Evolutionary conservation across 30 jellyfish, hydroid and myxozoan genomes (phyloP).

Genomic region (Chrysaora quinquecirrha): DNA sequence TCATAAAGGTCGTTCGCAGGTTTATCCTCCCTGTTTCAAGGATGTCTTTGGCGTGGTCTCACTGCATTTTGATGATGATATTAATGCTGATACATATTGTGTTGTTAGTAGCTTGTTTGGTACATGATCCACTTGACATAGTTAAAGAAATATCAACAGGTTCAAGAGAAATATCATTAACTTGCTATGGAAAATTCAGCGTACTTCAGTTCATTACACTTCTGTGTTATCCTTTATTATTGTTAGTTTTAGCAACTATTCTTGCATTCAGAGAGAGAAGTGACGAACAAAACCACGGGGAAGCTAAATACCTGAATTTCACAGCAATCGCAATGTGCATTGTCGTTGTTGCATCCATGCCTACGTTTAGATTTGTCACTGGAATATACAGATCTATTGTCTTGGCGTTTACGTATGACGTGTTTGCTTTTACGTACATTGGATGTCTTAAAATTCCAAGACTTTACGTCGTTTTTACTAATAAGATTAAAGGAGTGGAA

Average conservation of each 20-base stretch:
- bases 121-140: constrained; percentile 21
- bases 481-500: constrained; percentile 9
- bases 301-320: constrained; percentile 57
- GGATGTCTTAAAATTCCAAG: constrained; percentile 74
- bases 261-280: constrained; percentile 63
- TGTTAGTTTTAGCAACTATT: constrained; percentile 60
- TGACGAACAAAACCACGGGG: constrained; percentile 6
- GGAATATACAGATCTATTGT: constrained; percentile 73
- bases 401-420: constrained; percentile 65
- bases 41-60: constrained; percentile 24
- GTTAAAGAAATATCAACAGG: not conserved
- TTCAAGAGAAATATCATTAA: constrained; percentile 12
- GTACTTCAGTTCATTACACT: constrained; percentile 19
- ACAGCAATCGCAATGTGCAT: constrained; percentile 78
- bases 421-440: constrained; percentile 73
- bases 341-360: constrained; percentile 64
- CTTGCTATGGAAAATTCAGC: constrained; percentile 55
- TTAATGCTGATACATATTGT: constrained; percentile 35
- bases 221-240: constrained; percentile 55
- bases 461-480: constrained; percentile 38
- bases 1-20: constrained; percentile 23
- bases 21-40: not conserved
- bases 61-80: constrained; percentile 29
- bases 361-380: constrained; percentile 65
- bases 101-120: constrained; percentile 30